Evolutionary conservation across 2,888 invertebrate genomes (phyloP).

Genomic region (Yponomeuta cagnagella): DNA sequence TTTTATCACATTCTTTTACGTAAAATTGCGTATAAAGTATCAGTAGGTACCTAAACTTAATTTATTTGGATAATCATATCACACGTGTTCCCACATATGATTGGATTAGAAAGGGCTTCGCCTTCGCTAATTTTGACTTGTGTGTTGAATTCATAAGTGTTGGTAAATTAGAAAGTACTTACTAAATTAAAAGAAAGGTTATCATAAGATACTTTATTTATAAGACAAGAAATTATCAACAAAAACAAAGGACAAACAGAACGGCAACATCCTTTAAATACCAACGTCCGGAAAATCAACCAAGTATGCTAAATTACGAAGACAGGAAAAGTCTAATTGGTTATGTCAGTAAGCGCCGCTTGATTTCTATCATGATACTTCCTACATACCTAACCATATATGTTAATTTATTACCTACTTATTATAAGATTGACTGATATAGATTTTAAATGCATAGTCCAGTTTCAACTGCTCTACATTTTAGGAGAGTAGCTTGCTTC

Average conservation of each 20-base stretch:
- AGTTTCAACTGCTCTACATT: neutral
- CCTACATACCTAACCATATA: neutral
- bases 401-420: neutral
- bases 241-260: neutral
- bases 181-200: neutral
- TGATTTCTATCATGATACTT: neutral
- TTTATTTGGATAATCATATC: too few species aligned
- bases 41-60: too few species aligned
- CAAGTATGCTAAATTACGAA: neutral
- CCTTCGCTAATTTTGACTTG: neutral
- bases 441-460: neutral
- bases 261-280: neutral
- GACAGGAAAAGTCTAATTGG: neutral
- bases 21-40: neutral
- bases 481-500: neutral
- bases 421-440: neutral
- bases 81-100: neutral
- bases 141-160: neutral
- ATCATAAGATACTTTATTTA: neutral
- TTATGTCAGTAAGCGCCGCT: neutral
- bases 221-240: neutral
- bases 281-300: neutral
- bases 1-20: neutral
- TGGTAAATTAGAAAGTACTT: neutral
- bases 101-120: neutral